A percentile compares a stretch with the other conserved stretches of the same genome.
Evolutionary conservation across 2,113 vertebrate species (phyloP).

Genomic region (Laticauda laticaudata): DNA sequence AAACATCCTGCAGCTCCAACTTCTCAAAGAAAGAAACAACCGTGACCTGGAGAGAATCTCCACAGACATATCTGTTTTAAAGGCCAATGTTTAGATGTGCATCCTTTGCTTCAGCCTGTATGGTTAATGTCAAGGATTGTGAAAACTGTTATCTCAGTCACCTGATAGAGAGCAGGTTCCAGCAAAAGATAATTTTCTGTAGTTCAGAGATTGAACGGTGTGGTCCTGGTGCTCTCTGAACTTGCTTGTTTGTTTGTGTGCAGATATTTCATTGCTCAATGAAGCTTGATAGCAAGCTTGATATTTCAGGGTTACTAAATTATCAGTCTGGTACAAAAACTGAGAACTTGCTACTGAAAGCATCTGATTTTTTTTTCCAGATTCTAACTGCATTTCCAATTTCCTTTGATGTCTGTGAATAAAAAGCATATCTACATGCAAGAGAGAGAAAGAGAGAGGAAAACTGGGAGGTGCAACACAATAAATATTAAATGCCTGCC

Average conservation of each 20-base stretch:
- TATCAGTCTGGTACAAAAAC: not conserved
- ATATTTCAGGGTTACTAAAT: not conserved
- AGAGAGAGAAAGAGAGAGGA: not conserved
- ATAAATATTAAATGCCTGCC: constrained; percentile 8
- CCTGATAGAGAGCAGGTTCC: not conserved
- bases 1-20: not conserved
- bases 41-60: not conserved
- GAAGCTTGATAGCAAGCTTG: no score
- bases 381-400: not conserved
- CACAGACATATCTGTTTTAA: not conserved
- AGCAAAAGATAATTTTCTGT: not conserved
- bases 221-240: not conserved
- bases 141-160: not conserved
- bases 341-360: not conserved
- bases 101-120: not conserved
- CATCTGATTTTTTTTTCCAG: not conserved
- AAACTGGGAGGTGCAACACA: not conserved
- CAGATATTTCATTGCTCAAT: not conserved
- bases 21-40: not conserved
- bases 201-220: not conserved
- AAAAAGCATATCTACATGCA: not conserved
- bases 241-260: not conserved
- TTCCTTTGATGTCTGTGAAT: not conserved
- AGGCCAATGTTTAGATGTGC: not conserved
- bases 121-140: not conserved